These are phyloP conservation scores for Daboia siamensis DNA, from an alignment of 2,113 vertebrate genomes.

Conservation along the genomic window DNA sequence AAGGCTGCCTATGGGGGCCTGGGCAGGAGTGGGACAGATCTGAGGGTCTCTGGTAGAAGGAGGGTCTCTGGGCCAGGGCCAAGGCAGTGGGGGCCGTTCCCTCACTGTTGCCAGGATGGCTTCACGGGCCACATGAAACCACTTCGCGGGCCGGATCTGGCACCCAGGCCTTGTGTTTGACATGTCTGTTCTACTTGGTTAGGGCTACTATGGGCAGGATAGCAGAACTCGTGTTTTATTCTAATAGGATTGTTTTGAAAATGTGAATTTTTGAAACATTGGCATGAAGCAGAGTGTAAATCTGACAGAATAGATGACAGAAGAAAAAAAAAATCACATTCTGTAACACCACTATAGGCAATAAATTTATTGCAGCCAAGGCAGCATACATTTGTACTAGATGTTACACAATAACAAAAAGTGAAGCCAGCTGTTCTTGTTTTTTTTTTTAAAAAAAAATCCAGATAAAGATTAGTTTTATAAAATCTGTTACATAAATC, in stretches of 20 bases:
- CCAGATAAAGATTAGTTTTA: conserved; percentile 63
- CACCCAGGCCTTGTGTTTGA: no score
- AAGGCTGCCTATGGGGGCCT: no score
- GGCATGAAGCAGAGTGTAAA: conserved; percentile 2
- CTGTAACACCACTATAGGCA: conserved; percentile 45
- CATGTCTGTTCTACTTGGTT: not conserved
- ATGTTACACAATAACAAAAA: conserved; percentile 57
- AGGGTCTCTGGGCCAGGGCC: no score
- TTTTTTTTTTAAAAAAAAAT: conserved; percentile 1
- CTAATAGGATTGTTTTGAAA: not conserved
- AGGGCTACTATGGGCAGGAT: not conserved
- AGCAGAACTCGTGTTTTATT: not conserved
- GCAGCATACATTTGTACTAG: conserved; percentile 59
- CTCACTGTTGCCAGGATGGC: no score
- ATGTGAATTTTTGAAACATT: not conserved
- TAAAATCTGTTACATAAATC: conserved; percentile 58
- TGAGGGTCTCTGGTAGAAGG: no score
- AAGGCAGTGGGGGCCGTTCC: no score
- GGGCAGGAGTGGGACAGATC: no score
- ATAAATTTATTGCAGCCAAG: conserved; percentile 59
- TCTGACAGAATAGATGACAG: conserved; percentile 53
- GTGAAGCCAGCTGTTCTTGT: conserved; percentile 61
- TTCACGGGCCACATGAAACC: no score
- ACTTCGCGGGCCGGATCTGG: no score
- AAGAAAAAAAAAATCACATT: conserved; percentile 52